Percentiles rank a stretch among this genome's conserved stretches.
Evolutionary conservation across 2,113 vertebrate genomes (phyloP).

Genomic region (Porphyrio hochstetteri): DNA sequence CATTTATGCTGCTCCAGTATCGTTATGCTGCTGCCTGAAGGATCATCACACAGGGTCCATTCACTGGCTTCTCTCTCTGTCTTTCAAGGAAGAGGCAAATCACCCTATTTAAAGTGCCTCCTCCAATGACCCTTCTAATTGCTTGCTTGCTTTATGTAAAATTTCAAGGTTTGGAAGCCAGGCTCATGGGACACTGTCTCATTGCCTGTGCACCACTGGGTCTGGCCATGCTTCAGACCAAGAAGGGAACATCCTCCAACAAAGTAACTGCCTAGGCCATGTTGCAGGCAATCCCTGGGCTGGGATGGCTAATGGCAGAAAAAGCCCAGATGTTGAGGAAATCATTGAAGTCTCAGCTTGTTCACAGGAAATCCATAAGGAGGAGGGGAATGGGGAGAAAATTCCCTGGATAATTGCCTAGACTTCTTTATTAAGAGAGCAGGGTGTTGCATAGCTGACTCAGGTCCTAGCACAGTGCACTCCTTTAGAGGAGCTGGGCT

Average conservation of each 20-base stretch:
- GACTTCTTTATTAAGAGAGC: background rate
- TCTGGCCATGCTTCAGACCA: background rate
- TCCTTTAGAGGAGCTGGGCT: background rate
- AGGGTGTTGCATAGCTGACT: background rate
- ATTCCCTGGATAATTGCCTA: background rate
- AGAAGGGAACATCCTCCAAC: background rate
- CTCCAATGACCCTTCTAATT: background rate
- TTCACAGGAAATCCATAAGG: slow-evolving; percentile 12
- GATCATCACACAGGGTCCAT: background rate
- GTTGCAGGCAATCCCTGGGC: background rate
- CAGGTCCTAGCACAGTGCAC: background rate
- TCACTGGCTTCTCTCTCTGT: background rate
- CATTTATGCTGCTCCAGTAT: background rate
- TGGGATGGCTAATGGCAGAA: background rate
- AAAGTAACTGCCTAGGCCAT: background rate
- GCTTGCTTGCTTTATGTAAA: background rate
- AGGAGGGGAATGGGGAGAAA: background rate
- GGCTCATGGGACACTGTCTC: rapidly evolving
- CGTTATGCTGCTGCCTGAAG: background rate
- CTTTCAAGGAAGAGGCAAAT: background rate
- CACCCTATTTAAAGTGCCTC: background rate
- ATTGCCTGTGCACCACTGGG: rapidly evolving
- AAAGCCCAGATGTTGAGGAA: background rate
- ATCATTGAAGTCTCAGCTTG: background rate
- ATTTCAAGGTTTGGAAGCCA: background rate